phyloP scores from a whole-genome alignment of 2,888 invertebrate species.

The Stenodema calcarata region DNA sequence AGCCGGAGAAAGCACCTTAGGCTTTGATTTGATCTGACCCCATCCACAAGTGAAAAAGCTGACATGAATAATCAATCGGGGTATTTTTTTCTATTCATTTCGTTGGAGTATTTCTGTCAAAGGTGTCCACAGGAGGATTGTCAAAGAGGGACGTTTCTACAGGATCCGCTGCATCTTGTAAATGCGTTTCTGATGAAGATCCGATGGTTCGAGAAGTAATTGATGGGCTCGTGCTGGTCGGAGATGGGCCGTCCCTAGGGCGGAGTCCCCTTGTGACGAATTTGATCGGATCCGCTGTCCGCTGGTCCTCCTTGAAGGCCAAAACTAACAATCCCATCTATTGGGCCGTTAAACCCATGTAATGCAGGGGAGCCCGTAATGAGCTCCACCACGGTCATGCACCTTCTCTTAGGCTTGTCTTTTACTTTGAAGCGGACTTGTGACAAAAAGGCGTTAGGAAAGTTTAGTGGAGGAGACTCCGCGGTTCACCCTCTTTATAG shows the following conservation, averaged over 20 bases:
- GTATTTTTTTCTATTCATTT: conserved; percentile 3
- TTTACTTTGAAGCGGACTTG: neutral
- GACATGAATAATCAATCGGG: conserved; percentile 47
- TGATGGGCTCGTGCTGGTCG: conserved; percentile 47
- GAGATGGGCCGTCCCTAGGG: neutral
- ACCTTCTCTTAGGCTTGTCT: neutral
- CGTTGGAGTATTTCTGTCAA: neutral
- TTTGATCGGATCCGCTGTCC: conserved; percentile 42
- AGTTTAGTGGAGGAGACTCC: neutral
- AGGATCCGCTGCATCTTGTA: conserved; percentile 1
- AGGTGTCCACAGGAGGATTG: neutral
- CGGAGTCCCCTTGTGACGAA: conserved; percentile 36
- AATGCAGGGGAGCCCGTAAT: conserved; percentile 21
- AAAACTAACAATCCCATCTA: conserved; percentile 50
- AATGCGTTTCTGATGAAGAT: conserved; percentile 41
- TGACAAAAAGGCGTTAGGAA: neutral
- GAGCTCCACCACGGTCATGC: conserved; percentile 12
- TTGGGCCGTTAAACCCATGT: conserved; percentile 40
- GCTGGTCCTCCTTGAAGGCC: conserved; percentile 4
- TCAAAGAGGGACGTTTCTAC: neutral
- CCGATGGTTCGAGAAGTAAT: conserved; percentile 33
- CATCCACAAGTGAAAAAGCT: neutral
- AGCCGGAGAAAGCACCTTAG: conserved; percentile 11
- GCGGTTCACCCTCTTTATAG: neutral
- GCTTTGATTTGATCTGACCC: neutral